These are phyloP conservation scores for Bembecia ichneumoniformis DNA, from an alignment of 2,888 invertebrate genomes.

Conservation along the genomic window DNA sequence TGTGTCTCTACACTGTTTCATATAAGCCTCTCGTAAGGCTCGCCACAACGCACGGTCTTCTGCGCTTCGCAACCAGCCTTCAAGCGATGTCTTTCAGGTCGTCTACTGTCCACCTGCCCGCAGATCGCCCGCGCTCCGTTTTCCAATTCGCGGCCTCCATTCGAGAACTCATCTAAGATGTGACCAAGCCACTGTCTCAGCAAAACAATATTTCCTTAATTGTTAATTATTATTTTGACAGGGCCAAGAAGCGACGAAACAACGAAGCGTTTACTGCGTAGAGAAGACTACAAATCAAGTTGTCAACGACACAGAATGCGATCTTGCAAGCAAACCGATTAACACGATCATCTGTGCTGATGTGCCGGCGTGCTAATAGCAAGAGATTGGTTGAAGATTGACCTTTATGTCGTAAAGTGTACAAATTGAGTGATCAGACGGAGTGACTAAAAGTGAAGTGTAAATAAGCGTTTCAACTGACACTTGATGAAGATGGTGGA, in stretches of 20 bases:
- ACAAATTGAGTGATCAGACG: slow-evolving; percentile 1
- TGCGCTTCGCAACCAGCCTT: too few relatives aligned
- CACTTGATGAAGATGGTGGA: slow-evolving; percentile 5
- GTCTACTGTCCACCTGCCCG: too few relatives aligned
- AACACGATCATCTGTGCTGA: slow-evolving; percentile 77
- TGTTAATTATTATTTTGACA: slow-evolving; percentile 14
- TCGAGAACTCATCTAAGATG: too few relatives aligned
- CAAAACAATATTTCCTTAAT: too few relatives aligned
- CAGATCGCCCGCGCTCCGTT: too few relatives aligned
- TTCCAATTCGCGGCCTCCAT: too few relatives aligned
- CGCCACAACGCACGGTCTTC: too few relatives aligned
- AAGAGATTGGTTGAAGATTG: slow-evolving; percentile 1
- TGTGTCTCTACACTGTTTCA: too few relatives aligned
- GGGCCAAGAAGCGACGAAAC: slow-evolving; percentile 72
- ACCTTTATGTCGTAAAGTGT: neutral
- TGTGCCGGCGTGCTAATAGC: slow-evolving; percentile 49
- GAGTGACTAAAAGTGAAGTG: slow-evolving; percentile 2
- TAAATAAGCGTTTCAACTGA: slow-evolving; percentile 5
- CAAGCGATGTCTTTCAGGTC: too few relatives aligned
- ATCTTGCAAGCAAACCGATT: slow-evolving; percentile 74
- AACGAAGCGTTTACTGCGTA: slow-evolving; percentile 82
- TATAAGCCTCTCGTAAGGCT: too few relatives aligned
- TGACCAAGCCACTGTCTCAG: too few relatives aligned
- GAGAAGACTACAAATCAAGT: slow-evolving; percentile 80
- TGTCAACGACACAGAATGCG: slow-evolving; percentile 81